Conservation (phyloP, 2,113 vertebrate species). For the Hydrolagus affinis region DNA sequence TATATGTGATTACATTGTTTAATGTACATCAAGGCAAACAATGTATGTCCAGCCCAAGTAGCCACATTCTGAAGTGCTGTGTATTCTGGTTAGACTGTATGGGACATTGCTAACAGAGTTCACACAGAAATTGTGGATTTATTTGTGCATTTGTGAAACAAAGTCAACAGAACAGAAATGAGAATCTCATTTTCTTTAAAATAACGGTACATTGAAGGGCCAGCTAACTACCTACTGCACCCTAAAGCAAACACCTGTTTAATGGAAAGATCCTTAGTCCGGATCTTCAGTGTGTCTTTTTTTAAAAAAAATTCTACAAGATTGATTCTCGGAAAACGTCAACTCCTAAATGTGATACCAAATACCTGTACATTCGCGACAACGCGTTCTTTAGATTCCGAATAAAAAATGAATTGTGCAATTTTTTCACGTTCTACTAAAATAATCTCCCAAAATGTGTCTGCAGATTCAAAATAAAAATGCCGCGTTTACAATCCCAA, state of each 20-base stretch:
- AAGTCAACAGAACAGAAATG: background rate
- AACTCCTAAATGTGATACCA: background rate
- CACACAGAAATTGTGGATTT: background rate
- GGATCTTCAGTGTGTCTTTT: background rate
- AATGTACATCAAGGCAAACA: background rate
- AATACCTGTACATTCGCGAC: background rate
- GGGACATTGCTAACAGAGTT: background rate
- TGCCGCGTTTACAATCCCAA: background rate
- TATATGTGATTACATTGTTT: background rate
- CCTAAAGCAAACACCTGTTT: constrained; percentile 24
- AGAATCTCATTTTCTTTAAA: background rate
- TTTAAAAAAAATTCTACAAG: background rate
- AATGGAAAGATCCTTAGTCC: background rate
- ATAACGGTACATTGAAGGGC: constrained; percentile 8
- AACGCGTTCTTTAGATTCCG: background rate
- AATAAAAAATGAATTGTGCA: background rate
- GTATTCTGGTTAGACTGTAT: background rate
- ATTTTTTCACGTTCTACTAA: background rate
- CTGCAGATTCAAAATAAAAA: background rate
- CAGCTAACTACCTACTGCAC: background rate
- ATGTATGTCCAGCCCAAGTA: constrained; percentile 1
- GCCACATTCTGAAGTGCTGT: background rate
- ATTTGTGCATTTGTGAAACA: background rate
- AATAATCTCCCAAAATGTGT: background rate
- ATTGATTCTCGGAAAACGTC: background rate